phyloP scores from a whole-genome alignment of 2,113 vertebrate genomes.

The Microcebus lehilahytsara region DNA sequence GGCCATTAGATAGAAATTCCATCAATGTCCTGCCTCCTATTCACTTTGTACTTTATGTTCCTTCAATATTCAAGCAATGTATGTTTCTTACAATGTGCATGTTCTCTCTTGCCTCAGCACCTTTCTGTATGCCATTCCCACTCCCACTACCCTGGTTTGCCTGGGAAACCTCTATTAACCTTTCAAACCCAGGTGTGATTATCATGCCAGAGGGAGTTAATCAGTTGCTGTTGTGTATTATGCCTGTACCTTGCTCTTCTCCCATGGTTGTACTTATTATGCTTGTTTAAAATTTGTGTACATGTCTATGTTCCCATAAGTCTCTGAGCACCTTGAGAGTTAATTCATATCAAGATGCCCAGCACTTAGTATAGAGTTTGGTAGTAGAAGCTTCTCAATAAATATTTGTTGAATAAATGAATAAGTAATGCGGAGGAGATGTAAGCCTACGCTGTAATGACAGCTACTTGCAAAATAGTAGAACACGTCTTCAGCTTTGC shows the following conservation, averaged over 20 bases:
- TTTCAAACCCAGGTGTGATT: slow-evolving; percentile 5
- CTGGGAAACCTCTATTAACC: neutral
- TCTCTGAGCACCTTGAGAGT: neutral
- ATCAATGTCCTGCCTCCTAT: neutral
- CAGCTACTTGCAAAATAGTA: neutral
- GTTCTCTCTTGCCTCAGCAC: neutral
- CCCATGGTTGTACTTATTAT: neutral
- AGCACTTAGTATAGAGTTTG: neutral
- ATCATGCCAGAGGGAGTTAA: neutral
- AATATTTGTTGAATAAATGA: slow-evolving; percentile 53
- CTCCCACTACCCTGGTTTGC: neutral
- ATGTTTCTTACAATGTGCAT: neutral
- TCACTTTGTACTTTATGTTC: neutral
- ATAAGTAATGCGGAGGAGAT: neutral
- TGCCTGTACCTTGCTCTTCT: neutral
- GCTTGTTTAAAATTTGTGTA: slow-evolving; percentile 27
- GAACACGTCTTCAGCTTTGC: neutral
- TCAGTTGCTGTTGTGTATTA: neutral
- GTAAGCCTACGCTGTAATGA: neutral
- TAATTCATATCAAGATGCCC: neutral
- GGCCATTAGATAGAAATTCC: neutral
- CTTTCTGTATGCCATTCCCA: neutral
- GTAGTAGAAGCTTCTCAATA: slow-evolving; percentile 22
- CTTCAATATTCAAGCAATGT: neutral
- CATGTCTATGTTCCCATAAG: neutral